phyloP scores from a whole-genome alignment of 2,888 invertebrate species.

The Anoplius nigerrimus region DNA sequence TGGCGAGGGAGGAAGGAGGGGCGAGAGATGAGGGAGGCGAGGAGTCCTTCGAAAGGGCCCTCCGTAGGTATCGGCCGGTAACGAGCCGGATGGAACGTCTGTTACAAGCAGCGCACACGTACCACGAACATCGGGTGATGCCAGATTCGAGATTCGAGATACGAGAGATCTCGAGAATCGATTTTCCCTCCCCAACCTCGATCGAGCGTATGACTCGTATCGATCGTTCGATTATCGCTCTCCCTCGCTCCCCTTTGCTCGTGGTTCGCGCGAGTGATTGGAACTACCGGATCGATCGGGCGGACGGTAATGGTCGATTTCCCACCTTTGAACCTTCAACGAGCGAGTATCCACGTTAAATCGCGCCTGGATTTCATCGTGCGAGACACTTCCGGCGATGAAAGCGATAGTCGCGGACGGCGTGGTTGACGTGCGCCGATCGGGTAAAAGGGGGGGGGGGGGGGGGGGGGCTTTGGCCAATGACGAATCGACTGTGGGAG shows the following conservation, averaged over 20 bases:
- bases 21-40: conserved; percentile 20
- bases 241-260: neutral
- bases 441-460: no score
- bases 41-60: conserved; percentile 15
- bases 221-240: neutral
- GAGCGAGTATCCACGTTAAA: neutral
- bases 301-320: neutral
- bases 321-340: conserved; percentile 1
- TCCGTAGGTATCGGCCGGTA: conserved; percentile 32
- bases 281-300: conserved; percentile 5
- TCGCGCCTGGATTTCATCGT: neutral
- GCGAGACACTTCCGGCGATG: no score
- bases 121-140: conserved; percentile 25
- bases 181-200: conserved; percentile 40
- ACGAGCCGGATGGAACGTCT: conserved; percentile 35
- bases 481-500: neutral
- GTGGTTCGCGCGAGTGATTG: neutral
- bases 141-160: conserved; percentile 53
- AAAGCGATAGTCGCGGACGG: no score
- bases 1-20: conserved; percentile 17
- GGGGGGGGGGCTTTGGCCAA: no score
- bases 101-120: conserved; percentile 30
- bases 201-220: conserved; percentile 9
- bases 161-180: conserved; percentile 58
- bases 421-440: no score